Percentiles rank a stretch among this genome's conserved stretches.
Conservation (phyloP, 2,797 vertebrate genomes). For the Crocodylus rhombifer region DNA sequence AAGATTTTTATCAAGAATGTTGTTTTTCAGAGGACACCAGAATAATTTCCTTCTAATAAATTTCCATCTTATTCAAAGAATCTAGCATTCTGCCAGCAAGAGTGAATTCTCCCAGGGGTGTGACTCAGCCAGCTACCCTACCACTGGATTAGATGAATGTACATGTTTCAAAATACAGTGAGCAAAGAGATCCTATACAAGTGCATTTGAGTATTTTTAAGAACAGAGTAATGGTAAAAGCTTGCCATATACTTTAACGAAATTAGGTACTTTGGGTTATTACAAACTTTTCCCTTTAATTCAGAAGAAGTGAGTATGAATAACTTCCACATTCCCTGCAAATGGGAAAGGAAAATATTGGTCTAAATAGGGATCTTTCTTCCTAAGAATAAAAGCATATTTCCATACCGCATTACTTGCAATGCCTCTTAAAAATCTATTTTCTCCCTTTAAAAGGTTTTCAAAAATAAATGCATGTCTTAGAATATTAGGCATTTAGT, state of each 20-base stretch:
- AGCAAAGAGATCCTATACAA: neutral
- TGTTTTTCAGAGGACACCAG: conserved; percentile 76
- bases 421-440: conserved; percentile 48
- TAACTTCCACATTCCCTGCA: conserved; percentile 41
- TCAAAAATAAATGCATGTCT: conserved; percentile 54
- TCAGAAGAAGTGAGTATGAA: conserved; percentile 50
- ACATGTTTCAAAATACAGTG: neutral
- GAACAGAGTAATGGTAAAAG: conserved; percentile 24
- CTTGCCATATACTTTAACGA: neutral
- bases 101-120: conserved; percentile 57
- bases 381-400: conserved; percentile 44
- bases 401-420: conserved; percentile 30
- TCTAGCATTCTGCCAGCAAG: conserved; percentile 64
- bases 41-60: conserved; percentile 82
- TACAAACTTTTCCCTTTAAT: conserved; percentile 17
- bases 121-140: neutral
- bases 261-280: conserved; percentile 14
- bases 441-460: conserved; percentile 60
- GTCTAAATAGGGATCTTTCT: conserved; percentile 45
- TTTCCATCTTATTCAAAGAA: conserved; percentile 71
- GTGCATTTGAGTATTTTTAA: neutral
- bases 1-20: conserved; percentile 81
- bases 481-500: conserved; percentile 62
- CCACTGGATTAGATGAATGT: conserved; percentile 36
- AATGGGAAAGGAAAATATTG: conserved; percentile 43